Conservation (phyloP, 2,888 invertebrate genomes). For the Phorcus lineatus region DNA sequence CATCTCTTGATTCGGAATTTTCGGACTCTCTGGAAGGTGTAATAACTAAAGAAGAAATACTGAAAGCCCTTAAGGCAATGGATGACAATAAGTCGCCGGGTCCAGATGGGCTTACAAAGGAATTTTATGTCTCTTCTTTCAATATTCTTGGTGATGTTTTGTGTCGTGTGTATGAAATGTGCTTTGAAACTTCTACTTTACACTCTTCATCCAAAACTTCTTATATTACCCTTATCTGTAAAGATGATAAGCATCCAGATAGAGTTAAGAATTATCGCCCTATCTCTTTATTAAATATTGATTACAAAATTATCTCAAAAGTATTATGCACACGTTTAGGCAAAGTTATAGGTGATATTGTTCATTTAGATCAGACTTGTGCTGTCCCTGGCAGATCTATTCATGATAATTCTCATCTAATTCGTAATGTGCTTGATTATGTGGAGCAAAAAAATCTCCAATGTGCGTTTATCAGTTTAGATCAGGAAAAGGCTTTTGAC, state of each 20-base stretch:
- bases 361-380: conserved; percentile 47
- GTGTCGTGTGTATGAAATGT: conserved; percentile 23
- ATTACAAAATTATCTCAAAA: conserved; percentile 50
- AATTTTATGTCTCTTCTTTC: conserved; percentile 41
- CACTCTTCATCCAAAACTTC: conserved; percentile 28
- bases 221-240: conserved; percentile 42
- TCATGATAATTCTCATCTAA: conserved; percentile 47
- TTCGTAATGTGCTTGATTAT: conserved; percentile 43
- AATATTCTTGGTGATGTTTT: conserved; percentile 31
- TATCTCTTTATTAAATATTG: conserved; percentile 47
- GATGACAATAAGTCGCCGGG: conserved; percentile 41
- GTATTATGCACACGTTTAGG: conserved; percentile 39
- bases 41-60: background rate
- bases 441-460: conserved; percentile 39
- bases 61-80: conserved; percentile 31
- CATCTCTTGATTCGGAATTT: background rate
- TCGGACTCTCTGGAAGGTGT: background rate
- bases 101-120: conserved; percentile 43
- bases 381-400: conserved; percentile 25
- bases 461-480: conserved; percentile 42
- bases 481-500: conserved; percentile 56
- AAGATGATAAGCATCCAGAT: conserved; percentile 36
- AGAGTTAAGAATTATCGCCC: conserved; percentile 46
- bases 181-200: conserved; percentile 27
- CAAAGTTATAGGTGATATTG: conserved; percentile 34